Conservation (phyloP, 2,888 invertebrate species). For the Campoplex nolae region DNA sequence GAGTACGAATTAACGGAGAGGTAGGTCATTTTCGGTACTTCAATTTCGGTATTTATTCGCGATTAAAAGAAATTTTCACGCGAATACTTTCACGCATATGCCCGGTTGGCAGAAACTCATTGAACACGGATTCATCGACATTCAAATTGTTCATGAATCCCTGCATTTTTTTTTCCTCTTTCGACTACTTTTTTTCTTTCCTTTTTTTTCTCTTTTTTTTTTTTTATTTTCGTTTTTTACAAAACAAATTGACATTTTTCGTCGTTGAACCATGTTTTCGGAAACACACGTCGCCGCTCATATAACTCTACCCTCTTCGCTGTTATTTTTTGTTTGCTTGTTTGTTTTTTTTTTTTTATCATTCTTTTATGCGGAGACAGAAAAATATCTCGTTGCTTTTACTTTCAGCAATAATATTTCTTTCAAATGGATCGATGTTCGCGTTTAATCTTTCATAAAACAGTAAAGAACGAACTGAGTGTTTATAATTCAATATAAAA, state of each 20-base stretch:
- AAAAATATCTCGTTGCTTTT: neutral
- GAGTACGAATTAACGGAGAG: conserved; percentile 28
- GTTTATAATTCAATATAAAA: neutral
- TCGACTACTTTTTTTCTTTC: conserved; percentile 7
- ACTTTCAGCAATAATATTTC: too few relatives aligned
- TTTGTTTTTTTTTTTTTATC: neutral
- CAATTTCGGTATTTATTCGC: neutral
- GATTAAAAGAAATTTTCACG: neutral
- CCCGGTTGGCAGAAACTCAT: conserved; percentile 25
- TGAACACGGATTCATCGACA: neutral
- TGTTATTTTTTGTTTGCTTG: neutral
- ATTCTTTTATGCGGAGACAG: neutral
- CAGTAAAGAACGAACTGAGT: neutral
- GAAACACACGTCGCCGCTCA: neutral
- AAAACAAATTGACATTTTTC: conserved; percentile 60
- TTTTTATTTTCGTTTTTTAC: conserved; percentile 28
- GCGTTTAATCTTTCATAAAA: neutral
- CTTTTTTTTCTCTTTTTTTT: conserved; percentile 1
- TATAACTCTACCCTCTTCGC: neutral
- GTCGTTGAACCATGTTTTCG: conserved; percentile 3
- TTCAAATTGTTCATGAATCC: neutral
- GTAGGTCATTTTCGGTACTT: conserved; percentile 31
- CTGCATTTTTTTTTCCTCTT: conserved; percentile 17
- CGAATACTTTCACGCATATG: conserved; percentile 13
- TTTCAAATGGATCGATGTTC: neutral